Evolutionary conservation across 2,797 vertebrate species (phyloP).

Genomic region (Leuciscus waleckii): DNA sequence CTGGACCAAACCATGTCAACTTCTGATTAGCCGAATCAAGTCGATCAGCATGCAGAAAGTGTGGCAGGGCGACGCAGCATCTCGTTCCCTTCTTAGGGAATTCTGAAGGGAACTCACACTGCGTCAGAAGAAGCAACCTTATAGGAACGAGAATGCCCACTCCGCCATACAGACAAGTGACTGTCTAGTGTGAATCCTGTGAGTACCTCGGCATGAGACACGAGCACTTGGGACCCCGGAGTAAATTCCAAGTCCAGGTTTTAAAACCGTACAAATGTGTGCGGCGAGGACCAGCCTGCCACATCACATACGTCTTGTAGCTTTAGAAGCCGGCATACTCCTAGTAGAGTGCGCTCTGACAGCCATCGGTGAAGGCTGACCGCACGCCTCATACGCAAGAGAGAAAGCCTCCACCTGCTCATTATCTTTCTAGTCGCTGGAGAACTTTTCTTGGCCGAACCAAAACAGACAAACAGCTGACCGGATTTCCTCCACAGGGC

Average conservation of each 20-base stretch:
- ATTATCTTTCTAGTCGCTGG: too few relatives aligned
- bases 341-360: not conserved
- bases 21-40: not conserved
- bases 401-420: too few relatives aligned
- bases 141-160: not conserved
- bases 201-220: not conserved
- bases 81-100: too few relatives aligned
- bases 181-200: not conserved
- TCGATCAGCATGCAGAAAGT: not conserved
- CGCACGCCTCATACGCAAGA: not conserved
- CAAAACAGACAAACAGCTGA: not conserved
- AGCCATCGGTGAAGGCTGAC: not conserved
- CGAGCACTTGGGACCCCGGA: too few relatives aligned
- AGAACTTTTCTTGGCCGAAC: too few relatives aligned
- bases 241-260: not conserved
- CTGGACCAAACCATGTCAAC: not conserved
- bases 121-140: not conserved
- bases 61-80: not conserved
- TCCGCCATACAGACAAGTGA: not conserved
- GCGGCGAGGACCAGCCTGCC: too few relatives aligned
- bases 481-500: not conserved
- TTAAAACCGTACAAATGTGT: not conserved
- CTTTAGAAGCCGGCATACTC: not conserved
- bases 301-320: not conserved
- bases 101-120: not conserved